Conservation (phyloP, 1,140 invertebrate genomes). For the Drosophila jambulina region DNA sequence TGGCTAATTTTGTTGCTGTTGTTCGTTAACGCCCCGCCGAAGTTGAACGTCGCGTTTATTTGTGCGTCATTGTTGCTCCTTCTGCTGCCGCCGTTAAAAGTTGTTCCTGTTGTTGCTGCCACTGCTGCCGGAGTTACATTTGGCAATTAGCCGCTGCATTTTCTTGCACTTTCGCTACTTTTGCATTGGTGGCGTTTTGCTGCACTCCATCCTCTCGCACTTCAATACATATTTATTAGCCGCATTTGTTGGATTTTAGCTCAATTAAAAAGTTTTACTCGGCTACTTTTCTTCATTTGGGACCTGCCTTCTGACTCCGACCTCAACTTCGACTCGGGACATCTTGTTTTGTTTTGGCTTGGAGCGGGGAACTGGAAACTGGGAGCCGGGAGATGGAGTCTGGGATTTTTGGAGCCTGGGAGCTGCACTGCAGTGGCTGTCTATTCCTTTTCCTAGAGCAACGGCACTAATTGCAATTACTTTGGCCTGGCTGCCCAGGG, state of each 20-base stretch:
- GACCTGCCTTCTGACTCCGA: conserved; percentile 59
- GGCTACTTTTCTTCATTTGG: conserved; percentile 80
- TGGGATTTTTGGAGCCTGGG: conserved; percentile 2
- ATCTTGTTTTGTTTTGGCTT: conserved; percentile 48
- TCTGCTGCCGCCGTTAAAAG: conserved; percentile 9
- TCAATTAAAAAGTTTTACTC: conserved; percentile 82
- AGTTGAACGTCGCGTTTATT: conserved; percentile 80
- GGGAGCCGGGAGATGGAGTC: neutral
- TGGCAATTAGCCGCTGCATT: conserved; percentile 77
- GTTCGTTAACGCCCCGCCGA: conserved; percentile 67
- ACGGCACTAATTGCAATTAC: conserved; percentile 77
- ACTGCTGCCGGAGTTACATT: conserved; percentile 62
- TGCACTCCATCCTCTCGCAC: conserved; percentile 23
- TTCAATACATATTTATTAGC: conserved; percentile 83
- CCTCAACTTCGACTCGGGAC: conserved; percentile 42
- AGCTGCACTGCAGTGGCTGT: conserved; percentile 31
- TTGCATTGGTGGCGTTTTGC: conserved; percentile 28
- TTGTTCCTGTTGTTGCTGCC: conserved; percentile 26
- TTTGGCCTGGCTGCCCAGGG: conserved; percentile 30
- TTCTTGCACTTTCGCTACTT: conserved; percentile 50
- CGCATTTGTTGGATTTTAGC: conserved; percentile 83
- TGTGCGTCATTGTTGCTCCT: conserved; percentile 54
- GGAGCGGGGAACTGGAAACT: neutral
- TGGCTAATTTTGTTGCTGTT: conserved; percentile 80
- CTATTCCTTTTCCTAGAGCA: conserved; percentile 27